Conservation (phyloP, 2,797 vertebrate genomes). For the Ptychobarbus kaznakovi region DNA sequence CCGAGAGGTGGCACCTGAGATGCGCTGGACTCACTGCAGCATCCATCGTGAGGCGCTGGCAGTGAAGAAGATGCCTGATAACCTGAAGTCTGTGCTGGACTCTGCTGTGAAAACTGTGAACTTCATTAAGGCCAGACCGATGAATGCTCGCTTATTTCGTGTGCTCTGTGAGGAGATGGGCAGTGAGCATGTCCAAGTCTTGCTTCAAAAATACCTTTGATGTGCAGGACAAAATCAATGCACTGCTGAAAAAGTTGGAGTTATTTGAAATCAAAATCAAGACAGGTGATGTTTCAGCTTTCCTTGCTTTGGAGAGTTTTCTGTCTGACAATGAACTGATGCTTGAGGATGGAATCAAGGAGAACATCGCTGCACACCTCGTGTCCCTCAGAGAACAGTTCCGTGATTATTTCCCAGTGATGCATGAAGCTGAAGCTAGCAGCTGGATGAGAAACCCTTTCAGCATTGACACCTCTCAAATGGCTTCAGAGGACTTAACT, state of each 20-base stretch:
- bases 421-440: not conserved
- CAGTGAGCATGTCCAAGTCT: no score
- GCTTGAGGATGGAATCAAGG: not conserved
- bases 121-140: no score
- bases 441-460: constrained; percentile 31
- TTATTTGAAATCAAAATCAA: constrained; percentile 23
- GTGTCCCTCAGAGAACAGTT: not conserved
- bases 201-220: constrained; percentile 14
- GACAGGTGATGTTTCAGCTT: constrained; percentile 29
- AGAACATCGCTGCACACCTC: not conserved
- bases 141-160: no score
- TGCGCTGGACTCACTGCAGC: no score
- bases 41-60: no score
- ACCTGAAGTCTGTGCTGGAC: no score
- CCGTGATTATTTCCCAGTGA: not conserved
- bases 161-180: no score
- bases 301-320: not conserved
- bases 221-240: constrained; percentile 41
- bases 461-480: no score
- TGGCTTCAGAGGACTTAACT: no score
- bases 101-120: no score
- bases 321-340: not conserved
- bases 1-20: no score
- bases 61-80: no score
- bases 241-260: constrained; percentile 36